Evolutionary conservation across 2,113 vertebrate genomes (phyloP).

Genomic region (Semnopithecus entellus): DNA sequence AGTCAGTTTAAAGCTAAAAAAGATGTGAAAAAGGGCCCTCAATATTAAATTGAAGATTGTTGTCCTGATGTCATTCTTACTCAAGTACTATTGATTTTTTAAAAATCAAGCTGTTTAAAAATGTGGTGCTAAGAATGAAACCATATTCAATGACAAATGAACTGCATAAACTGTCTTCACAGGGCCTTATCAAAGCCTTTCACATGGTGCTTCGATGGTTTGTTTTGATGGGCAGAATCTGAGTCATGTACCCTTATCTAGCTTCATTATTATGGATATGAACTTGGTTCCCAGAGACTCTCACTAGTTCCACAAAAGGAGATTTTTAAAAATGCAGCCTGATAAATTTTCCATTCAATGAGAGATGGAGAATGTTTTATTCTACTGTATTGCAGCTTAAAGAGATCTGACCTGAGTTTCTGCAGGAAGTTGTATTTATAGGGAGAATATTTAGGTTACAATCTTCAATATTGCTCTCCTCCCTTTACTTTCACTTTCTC

Average conservation of each 20-base stretch:
- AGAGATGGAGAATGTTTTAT: conserved; percentile 54
- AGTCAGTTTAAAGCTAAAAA: conserved; percentile 54
- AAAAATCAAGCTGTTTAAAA: conserved; percentile 71
- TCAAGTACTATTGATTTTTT: conserved; percentile 64
- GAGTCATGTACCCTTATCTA: conserved; percentile 65
- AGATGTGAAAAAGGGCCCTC: neutral
- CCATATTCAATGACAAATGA: conserved; percentile 71
- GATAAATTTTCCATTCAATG: conserved; percentile 70
- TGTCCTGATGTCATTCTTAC: conserved; percentile 71
- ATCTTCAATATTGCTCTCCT: neutral
- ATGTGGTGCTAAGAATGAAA: conserved; percentile 69
- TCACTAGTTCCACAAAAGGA: conserved; percentile 66
- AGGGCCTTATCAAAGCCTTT: conserved; percentile 73
- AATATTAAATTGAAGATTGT: conserved; percentile 70
- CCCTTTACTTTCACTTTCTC: neutral
- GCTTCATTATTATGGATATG: conserved; percentile 77
- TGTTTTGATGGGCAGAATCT: conserved; percentile 71
- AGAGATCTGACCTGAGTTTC: conserved; percentile 51
- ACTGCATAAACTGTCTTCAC: conserved; percentile 48
- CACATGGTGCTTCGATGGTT: conserved; percentile 62
- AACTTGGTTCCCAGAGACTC: conserved; percentile 63
- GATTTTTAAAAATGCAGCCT: conserved; percentile 56
- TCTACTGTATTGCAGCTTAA: conserved; percentile 11
- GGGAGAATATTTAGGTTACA: conserved; percentile 29
- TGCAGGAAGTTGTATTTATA: conserved; percentile 39